Base-by-base conservation (phyloP, 2,888 invertebrate species). In the Brachypterus glaber region DNA sequence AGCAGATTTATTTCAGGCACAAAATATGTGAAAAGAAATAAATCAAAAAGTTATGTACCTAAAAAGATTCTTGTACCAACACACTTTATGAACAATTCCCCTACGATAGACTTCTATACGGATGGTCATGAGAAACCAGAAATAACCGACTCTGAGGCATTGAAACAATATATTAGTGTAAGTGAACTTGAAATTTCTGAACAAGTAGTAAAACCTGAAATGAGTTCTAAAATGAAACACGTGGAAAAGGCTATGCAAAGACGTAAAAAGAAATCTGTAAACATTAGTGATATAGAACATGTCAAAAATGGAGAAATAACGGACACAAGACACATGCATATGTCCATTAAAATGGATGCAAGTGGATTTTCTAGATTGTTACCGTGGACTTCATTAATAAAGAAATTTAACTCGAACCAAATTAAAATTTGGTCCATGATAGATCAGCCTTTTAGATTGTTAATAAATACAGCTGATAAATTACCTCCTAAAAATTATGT, bases 351-450 rank as follows among this genome's bases (percentile, higher is more conserved):
- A 39, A 43, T 47, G 2, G 39, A 45, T 4, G 11, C 40, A n/a
- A 48, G 45, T 2, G 49, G 52, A 9, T 54, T 51, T 27, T 50
- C 56, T 13, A 37, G 57, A 18, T 36, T 60, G 33, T 35, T 58
- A 14, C 58, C 58, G 1, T 60, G 58, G 58, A 34, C 31, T n/a
- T 44, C 47, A 3, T 40, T 62, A 14, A 41, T 54, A 9, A 36
- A 46, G 11, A 49, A 53, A 30, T 58, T 50, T 40, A 36, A 44
- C 9, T 33, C 32, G 5, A 39, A 40, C 9, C 40, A 45, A 13
- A 49, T 60, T n/a, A 49, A 45, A 24, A 49, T 62, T 17, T 60
- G 58, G 57, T 48, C 50, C 33, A 40, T 51, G 41, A 37, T 45
- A 2, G 44, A 47, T 21, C 39, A 46, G 30, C 46, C 51, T 3